phyloP scores from a whole-genome alignment of 2,113 vertebrate species.

The Nannospalax galili region DNA sequence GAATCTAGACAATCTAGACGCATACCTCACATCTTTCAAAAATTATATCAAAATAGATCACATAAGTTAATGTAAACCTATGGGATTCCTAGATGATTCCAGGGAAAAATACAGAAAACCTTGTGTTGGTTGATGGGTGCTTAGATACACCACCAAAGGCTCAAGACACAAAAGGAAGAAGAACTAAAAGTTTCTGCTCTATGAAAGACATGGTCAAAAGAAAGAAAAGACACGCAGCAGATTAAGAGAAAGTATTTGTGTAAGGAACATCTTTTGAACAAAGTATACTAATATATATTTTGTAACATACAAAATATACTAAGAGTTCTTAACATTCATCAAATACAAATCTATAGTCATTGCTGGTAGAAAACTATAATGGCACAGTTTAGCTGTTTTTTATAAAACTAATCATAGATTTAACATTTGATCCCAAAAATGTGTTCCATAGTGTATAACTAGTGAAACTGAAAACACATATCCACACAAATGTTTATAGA shows the following conservation, averaged over 20 bases:
- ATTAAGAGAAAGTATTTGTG: neutral
- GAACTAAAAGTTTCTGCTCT: neutral
- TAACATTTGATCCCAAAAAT: rapidly evolving
- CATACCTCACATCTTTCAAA: neutral
- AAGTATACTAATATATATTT: too few species aligned
- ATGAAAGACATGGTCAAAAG: neutral
- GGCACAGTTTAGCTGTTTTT: neutral
- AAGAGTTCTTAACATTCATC: neutral
- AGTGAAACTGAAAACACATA: neutral
- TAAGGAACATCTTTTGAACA: neutral
- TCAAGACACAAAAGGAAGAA: neutral
- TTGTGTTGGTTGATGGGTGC: neutral
- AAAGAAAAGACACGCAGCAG: neutral
- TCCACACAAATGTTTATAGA: neutral
- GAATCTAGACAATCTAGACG: neutral
- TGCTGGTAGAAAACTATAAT: neutral
- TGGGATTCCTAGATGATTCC: neutral
- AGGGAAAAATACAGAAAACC: neutral
- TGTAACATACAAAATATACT: neutral
- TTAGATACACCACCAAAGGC: neutral
- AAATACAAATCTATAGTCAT: neutral
- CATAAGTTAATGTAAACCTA: neutral
- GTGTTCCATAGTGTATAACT: too few species aligned
- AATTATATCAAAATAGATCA: neutral
- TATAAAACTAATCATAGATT: neutral